These are phyloP conservation scores for Podotricha telesiphe DNA, from an alignment of 2,888 invertebrate genomes.

Conservation along the genomic window DNA sequence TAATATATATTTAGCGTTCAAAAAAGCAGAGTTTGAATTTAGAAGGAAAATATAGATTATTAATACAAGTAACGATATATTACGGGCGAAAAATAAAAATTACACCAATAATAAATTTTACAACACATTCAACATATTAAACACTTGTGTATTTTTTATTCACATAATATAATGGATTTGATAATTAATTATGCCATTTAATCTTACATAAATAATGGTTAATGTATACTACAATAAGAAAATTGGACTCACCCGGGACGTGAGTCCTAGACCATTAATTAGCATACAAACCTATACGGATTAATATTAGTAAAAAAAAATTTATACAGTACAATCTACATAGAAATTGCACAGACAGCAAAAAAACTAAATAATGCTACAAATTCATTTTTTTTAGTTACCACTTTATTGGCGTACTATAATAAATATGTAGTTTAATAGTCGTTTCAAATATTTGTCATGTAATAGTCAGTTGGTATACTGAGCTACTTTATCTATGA, in stretches of 20 bases:
- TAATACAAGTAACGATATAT: background rate
- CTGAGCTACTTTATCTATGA: conserved; percentile 10
- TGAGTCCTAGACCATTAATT: background rate
- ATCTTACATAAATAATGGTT: background rate
- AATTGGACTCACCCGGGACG: background rate
- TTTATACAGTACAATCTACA: conserved; percentile 7
- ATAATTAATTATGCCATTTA: conserved; percentile 11
- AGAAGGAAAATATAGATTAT: background rate
- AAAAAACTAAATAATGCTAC: conserved; percentile 19
- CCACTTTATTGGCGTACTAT: background rate
- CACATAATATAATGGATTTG: background rate
- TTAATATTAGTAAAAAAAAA: conserved; percentile 1
- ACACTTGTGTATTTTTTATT: conserved; percentile 5
- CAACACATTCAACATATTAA: background rate
- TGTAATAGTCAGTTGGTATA: background rate
- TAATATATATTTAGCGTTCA: background rate
- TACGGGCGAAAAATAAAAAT: background rate
- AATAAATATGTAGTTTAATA: background rate
- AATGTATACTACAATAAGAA: conserved; percentile 3
- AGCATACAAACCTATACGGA: conserved; percentile 9
- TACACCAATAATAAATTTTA: conserved; percentile 7
- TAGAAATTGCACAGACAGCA: conserved; percentile 22
- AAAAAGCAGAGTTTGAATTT: background rate
- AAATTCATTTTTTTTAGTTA: background rate
- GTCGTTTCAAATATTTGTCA: background rate